Evolutionary conservation across 2,113 vertebrate species (phyloP).

Genomic region (Cranoglanis bouderius): DNA sequence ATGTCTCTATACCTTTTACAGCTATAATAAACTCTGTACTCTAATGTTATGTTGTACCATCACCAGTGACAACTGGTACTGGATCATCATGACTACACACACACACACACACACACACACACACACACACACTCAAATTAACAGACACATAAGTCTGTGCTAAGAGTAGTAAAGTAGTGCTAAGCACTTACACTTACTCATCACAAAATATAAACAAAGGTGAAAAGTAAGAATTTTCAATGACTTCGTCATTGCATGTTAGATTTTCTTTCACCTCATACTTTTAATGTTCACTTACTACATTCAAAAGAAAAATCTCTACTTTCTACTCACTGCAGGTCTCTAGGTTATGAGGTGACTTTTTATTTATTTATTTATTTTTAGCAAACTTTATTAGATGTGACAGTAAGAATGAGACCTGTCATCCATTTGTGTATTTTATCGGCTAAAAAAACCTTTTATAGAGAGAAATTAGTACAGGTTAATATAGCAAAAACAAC

Average conservation of each 20-base stretch:
- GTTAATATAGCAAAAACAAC: too few relatives aligned
- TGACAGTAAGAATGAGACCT: too few relatives aligned
- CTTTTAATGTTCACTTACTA: background rate
- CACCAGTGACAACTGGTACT: background rate
- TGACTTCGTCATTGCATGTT: background rate
- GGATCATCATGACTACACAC: background rate
- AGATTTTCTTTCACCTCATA: background rate
- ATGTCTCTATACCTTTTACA: background rate
- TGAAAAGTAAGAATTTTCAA: background rate
- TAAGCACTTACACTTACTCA: background rate
- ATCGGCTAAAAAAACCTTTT: background rate
- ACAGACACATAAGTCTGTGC: background rate
- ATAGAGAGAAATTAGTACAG: too few relatives aligned
- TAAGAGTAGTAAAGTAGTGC: background rate
- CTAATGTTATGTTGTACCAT: background rate
- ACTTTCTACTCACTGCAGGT: too few relatives aligned
- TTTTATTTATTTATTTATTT: too few relatives aligned
- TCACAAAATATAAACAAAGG: background rate
- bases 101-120: conserved; percentile 3
- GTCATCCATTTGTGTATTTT: background rate
- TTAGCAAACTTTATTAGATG: background rate
- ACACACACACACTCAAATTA: background rate
- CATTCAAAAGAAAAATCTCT: background rate
- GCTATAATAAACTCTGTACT: background rate
- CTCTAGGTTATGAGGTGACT: too few relatives aligned